Evolutionary conservation across 2,797 vertebrate genomes (phyloP), one percentile per base, ranked within the genome.

Genomic region (Phyllotis vaccarum): DNA sequence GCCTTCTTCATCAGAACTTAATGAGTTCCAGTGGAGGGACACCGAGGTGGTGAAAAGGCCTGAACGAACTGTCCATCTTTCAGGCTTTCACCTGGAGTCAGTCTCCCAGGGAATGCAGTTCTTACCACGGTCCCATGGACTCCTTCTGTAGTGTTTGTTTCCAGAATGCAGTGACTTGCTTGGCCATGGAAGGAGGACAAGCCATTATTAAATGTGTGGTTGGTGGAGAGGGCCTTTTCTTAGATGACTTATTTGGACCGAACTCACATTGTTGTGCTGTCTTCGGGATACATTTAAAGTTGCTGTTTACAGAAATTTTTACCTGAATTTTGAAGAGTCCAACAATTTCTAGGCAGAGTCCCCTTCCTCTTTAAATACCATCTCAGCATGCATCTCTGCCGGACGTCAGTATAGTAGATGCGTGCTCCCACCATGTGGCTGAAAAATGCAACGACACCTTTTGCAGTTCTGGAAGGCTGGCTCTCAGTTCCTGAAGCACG

Each of bases 371-470:
- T 19, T 6, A 37, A 46, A 21, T 13, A 40, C 62, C 22, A 6
- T 19, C 21, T 14, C 2, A 70, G 16, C 3, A 2, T 5, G 34
- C 58, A 22, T 52, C 4, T 21, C 24, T 0, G 8, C 17, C 1
- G 14, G 43, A 40, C 31, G 19, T 19, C n/a, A 82, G 27, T 17
- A 58, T 14, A 58, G 40, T 80, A 56, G 74, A 49, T 12, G 58
- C 58, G 31, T 80, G 66, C 0, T 93, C 56, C 87, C 90, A 89
- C 62, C 46, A 11, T 29, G 95, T 91, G 91, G 68, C 22, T 16
- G 9, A 5, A 49, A 3, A 11, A 1, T 56, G 86, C 37, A 86
- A 95, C 22, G 46, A 68, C 58, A 86, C 34, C 58, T 89, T 83
- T 49, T 60, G 6, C 11, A n/a, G 34, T 11, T 49, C 31, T 4